Evolutionary conservation across 2,113 vertebrate species (phyloP), one percentile per base, ranked within the genome.

Genomic region (Sigmodon hispidus): DNA sequence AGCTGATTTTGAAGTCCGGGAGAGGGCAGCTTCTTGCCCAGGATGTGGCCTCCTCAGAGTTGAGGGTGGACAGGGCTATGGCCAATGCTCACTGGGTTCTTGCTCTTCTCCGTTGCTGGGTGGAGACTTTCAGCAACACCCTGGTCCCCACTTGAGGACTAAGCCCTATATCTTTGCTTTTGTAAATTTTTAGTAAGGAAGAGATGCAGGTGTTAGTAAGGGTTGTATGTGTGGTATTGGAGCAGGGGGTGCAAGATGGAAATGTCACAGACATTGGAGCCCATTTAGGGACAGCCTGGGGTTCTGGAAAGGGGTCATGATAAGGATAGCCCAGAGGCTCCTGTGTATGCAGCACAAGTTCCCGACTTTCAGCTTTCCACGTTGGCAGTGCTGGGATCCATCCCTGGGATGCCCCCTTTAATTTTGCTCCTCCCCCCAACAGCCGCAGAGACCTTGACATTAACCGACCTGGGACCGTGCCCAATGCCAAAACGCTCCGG

Each of bases 401-500:
- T 6, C 16, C 59, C 69, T 52, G 57, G 55, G 84, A 57, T 87
- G 63, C 75, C 29, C 40, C 52, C 57, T 97, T 84, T 94, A 22
- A 3, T 15, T 95, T 4, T 83, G 16, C 94, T 81, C 52, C 76
- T 26, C 79, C 12, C 81, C 31, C 24, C n/a, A n/a, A 70, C 97
- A 99, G 99, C 96, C 99, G 99, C 87, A 99, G 99, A 98, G 99
- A 99, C 97, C 98, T 99, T 98, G 99, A 99, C 88, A 99, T 99
- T 98, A 99, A 99, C 97, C 99, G 99, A 83, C 99, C 99, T 3
- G 99, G 99, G 73, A 99, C 99, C 0, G 99, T 99, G 16, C 98
- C 99, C 73, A 99, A 99, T 0, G 99, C 99, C 95, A 99, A 99
- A 98, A 99, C 99, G 0, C 98, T 99, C 88, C 99, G 99, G 99